Base-by-base conservation (phyloP, 2,888 invertebrate species). In the Spisula subtruncata region DNA sequence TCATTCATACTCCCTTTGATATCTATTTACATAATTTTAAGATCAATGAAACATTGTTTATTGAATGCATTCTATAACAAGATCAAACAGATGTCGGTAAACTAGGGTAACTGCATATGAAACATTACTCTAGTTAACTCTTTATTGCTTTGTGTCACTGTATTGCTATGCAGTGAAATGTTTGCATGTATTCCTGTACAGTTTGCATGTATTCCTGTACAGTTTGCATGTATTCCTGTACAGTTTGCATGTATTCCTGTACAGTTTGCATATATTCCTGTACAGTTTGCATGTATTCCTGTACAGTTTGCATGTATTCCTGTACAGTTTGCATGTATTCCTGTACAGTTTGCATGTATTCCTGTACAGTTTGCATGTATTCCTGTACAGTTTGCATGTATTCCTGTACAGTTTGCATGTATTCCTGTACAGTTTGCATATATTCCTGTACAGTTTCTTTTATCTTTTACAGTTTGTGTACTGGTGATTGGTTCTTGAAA, bases 401-500 rank as follows among this genome's bases (percentile, higher is more conserved):
- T n/a, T n/a, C n/a, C n/a, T n/a, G n/a, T n/a, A n/a, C n/a, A n/a
- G n/a, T 56, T 56, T 4, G 18, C 20, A 56, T 18, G 18, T 56
- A 20, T 20, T 56, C 56, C 10, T 4, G 16, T 56, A 60, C 60
- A 60, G 60, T n/a, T n/a, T 60, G n/a, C n/a, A n/a, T 25, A 25
- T 66, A 25, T n/a, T 25, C 10, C 60, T 5, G 10, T 25, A 56
- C 56, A n/a, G 5, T 66, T 66, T 10, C 60, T 66, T 66, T 66
- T 25, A 41, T 41, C 41, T 25, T n/a, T 66, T 94, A 84, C 94
- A 96, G 96, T 89, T 88, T 96, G 46, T 95, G 95, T 88, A 93
- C 94, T 14, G 95, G 94, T 6, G 94, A 94, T 86, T 94, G 95
- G 93, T 95, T 96, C 71, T 85, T 94, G 20, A 93, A 94, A 80